phyloP scores from a whole-genome alignment of 2,113 vertebrate species.

The chimpanzee (Pan troglodytes) region DNA sequence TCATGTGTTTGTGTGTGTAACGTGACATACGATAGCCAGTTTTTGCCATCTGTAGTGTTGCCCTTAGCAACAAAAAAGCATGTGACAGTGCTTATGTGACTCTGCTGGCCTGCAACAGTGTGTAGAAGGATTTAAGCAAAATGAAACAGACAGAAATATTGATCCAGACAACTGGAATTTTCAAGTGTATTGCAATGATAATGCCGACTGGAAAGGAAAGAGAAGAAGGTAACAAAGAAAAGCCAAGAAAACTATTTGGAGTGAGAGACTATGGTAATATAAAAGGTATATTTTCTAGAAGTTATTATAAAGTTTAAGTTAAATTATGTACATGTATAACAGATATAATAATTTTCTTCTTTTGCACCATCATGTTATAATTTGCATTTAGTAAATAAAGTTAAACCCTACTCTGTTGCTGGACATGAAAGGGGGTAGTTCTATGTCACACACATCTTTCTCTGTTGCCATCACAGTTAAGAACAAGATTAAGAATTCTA shows the following conservation, averaged over 20 bases:
- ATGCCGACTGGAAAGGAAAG: neutral
- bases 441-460: neutral
- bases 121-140: constrained; percentile 60
- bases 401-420: neutral
- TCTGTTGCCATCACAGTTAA: neutral
- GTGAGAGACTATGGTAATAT: neutral
- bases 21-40: constrained; percentile 55
- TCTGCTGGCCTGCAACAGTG: constrained; percentile 27
- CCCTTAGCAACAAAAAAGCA: constrained; percentile 77
- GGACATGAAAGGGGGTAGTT: neutral
- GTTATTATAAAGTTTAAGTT: neutral
- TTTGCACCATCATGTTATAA: neutral
- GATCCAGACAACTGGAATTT: constrained; percentile 54
- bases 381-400: constrained; percentile 30
- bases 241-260: neutral
- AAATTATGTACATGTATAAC: neutral
- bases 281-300: neutral
- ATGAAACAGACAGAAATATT: constrained; percentile 53
- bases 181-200: neutral
- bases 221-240: neutral
- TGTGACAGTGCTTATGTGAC: constrained; percentile 71
- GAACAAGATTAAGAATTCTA: neutral
- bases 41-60: constrained; percentile 50
- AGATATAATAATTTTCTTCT: neutral
- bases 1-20: neutral